These are phyloP conservation scores for Acanthoscelides obtectus DNA, from an alignment of 2,888 invertebrate genomes.

Conservation along the genomic window DNA sequence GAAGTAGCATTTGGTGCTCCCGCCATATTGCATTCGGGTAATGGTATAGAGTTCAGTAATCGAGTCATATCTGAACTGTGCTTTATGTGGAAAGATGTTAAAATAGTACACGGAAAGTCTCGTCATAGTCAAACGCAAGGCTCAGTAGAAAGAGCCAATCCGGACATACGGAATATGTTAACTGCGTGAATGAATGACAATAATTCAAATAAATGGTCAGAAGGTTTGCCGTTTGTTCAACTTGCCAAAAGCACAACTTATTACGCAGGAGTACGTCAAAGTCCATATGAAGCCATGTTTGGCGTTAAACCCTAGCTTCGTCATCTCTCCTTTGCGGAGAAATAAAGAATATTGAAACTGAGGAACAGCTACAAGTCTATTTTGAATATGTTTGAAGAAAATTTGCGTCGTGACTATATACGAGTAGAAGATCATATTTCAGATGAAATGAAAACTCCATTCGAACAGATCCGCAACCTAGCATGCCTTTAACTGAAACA, in stretches of 20 bases:
- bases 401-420: constrained; percentile 8
- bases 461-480: too few relatives aligned
- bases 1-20: constrained; percentile 31
- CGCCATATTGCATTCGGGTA: constrained; percentile 29
- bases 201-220: constrained; percentile 30
- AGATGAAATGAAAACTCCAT: constrained; percentile 9
- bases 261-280: constrained; percentile 29
- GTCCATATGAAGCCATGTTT: constrained; percentile 35
- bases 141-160: constrained; percentile 26
- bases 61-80: constrained; percentile 24
- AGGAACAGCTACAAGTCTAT: constrained; percentile 15
- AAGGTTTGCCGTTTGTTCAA: constrained; percentile 25
- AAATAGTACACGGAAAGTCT: constrained; percentile 29
- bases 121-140: constrained; percentile 28
- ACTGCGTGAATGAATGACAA: constrained; percentile 34
- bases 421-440: constrained; percentile 11
- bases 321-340: constrained; percentile 24
- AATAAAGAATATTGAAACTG: constrained; percentile 28
- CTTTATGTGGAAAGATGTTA: constrained; percentile 27
- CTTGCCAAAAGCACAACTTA: constrained; percentile 31
- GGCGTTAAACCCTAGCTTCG: constrained; percentile 24
- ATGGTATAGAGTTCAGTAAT: constrained; percentile 33
- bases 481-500: constrained; percentile 3
- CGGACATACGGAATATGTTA: constrained; percentile 29
- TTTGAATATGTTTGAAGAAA: constrained; percentile 23